Evolutionary conservation across 2,113 vertebrate species (phyloP), one percentile per base, ranked within the genome.

Genomic region (Morone saxatilis): DNA sequence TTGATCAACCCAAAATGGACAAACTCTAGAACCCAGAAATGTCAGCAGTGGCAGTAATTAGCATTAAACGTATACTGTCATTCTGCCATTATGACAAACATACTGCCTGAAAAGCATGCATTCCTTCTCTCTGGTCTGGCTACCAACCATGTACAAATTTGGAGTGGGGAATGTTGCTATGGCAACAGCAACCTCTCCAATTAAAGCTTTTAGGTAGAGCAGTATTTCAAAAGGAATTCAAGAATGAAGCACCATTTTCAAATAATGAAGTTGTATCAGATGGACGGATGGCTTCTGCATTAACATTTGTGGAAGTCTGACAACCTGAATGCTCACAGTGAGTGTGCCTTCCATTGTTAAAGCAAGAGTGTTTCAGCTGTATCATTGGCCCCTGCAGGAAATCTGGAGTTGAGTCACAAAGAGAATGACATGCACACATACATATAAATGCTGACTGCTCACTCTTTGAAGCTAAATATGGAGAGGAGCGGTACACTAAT

Each of bases 391-490:
- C 31, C 2, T 31, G 7, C 53, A 14, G 10, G 19, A 43, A 51
- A 16, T 31, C 11, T 71, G 48, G n/a, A 68, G 31, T 25, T 41
- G 38, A 69, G 53, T 48, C 10, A 59, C 40, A 71, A 48, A 59
- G 38, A 65, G 17, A 85, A 14, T 9, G 48, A 50, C 47, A 67
- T 16, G 45, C 22, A 78, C 25, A 71, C 59, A 68, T 40, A 48
- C 7, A 57, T 12, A 75, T 19, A 17, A 16, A 59, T 48, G 38
- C 12, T 9, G 53, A 60, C 43, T 60, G 22, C 45, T 79, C 12
- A 41, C 41, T 50, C 61, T 89, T 80, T 78, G 51, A 72, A 69
- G 84, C 85, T 88, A 81, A 89, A 89, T 91, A 90, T 84, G 75
- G 81, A 75, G n/a, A 76, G 56, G 81, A 76, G 72, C 81, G 78